Evolutionary conservation across 1,140 invertebrate species (phyloP).

Genomic region (Oreohelix idahoensis): DNA sequence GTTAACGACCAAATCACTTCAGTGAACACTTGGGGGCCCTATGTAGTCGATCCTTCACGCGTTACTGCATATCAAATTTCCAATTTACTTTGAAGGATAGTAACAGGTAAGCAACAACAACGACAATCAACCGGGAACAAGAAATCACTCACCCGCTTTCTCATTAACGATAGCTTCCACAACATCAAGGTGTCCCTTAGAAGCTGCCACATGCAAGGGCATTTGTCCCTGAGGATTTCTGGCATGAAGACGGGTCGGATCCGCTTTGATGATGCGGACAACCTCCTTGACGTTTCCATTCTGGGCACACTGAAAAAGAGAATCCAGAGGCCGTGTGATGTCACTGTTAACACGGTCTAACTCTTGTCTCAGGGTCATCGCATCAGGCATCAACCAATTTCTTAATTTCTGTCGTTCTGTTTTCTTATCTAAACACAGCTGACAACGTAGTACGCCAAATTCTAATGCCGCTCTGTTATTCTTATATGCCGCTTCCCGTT

Average conservation of each 20-base stretch:
- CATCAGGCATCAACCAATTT: neutral
- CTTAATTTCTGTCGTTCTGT: too few relatives aligned
- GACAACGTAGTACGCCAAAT: too few relatives aligned
- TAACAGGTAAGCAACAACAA: too few relatives aligned
- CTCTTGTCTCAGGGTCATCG: neutral
- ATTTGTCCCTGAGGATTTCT: constrained; percentile 82
- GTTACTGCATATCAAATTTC: too few relatives aligned
- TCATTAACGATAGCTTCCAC: constrained; percentile 81
- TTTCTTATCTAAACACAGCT: too few relatives aligned
- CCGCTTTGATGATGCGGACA: constrained; percentile 80
- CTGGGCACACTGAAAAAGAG: constrained; percentile 81
- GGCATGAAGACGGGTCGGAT: constrained; percentile 80
- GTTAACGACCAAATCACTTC: too few relatives aligned
- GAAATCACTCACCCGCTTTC: neutral
- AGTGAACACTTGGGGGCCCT: too few relatives aligned
- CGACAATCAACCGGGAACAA: too few relatives aligned
- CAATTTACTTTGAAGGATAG: too few relatives aligned
- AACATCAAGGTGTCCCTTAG: constrained; percentile 82
- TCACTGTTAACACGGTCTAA: neutral
- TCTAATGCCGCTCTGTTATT: too few relatives aligned
- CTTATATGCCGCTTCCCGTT: too few relatives aligned
- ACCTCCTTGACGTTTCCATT: constrained; percentile 87
- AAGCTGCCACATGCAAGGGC: constrained; percentile 84
- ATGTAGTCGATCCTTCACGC: too few relatives aligned
- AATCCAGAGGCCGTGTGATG: neutral